Evolutionary conservation across 2,888 invertebrate genomes (phyloP).

Genomic region (Lathronympha strigana): DNA sequence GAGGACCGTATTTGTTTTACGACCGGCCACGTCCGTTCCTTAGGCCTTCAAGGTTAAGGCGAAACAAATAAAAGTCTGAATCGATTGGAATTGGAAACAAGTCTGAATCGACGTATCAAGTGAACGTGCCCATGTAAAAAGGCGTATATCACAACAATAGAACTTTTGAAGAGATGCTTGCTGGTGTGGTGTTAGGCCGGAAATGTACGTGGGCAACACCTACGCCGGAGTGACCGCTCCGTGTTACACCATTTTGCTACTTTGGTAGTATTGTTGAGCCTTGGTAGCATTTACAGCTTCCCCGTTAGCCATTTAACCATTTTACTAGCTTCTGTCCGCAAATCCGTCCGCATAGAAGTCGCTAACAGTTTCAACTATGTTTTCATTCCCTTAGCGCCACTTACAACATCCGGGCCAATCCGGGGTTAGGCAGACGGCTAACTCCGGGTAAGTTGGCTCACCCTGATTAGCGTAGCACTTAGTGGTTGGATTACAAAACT

Average conservation of each 20-base stretch:
- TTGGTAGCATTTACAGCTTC: constrained; percentile 48
- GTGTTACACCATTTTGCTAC: constrained; percentile 64
- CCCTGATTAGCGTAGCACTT: too few species aligned
- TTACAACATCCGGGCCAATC: too few species aligned
- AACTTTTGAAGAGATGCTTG: constrained; percentile 55
- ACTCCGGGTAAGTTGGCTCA: too few species aligned
- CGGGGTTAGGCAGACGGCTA: too few species aligned
- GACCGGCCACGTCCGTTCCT: constrained; percentile 76
- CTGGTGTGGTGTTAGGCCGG: constrained; percentile 65
- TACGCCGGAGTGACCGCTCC: constrained; percentile 71
- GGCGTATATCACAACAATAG: constrained; percentile 49
- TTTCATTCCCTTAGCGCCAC: too few species aligned
- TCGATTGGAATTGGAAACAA: constrained; percentile 55
- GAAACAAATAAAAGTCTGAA: constrained; percentile 56
- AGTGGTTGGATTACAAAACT: too few species aligned
- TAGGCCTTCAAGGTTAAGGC: constrained; percentile 75
- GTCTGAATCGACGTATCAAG: constrained; percentile 29
- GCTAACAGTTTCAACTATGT: too few species aligned
- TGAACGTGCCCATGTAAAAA: constrained; percentile 44
- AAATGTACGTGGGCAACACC: constrained; percentile 79
- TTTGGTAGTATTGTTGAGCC: constrained; percentile 68
- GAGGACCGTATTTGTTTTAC: constrained; percentile 78
- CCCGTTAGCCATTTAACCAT: too few species aligned
- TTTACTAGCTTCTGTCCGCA: too few species aligned
- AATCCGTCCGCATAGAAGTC: too few species aligned